A percentile compares a stretch with the other conserved stretches of the same genome.
Evolutionary conservation across 1,140 invertebrate genomes (phyloP).

Genomic region (Papilio machaon): DNA sequence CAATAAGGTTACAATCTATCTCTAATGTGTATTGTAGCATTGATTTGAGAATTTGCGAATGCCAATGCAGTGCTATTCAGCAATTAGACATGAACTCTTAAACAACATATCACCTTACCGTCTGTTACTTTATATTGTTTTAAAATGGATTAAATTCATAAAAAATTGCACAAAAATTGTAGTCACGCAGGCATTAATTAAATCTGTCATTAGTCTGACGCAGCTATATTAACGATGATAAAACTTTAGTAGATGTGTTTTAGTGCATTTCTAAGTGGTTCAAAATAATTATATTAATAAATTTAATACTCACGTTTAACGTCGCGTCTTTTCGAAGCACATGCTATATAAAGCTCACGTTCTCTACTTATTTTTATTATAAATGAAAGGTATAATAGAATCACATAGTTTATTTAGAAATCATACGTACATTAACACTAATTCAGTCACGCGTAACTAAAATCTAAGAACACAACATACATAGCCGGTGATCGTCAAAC

Average conservation of each 20-base stretch:
- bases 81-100: not conserved
- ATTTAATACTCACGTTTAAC: constrained; percentile 59
- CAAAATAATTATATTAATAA: not conserved
- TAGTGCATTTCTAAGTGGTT: constrained; percentile 12
- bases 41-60: not conserved
- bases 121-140: no score
- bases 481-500: constrained; percentile 47
- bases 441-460: constrained; percentile 75
- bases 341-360: constrained; percentile 52
- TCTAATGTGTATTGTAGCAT: not conserved
- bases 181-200: not conserved
- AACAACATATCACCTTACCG: not conserved
- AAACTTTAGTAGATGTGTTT: constrained; percentile 4
- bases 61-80: not conserved
- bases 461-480: constrained; percentile 66
- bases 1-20: not conserved
- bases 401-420: constrained; percentile 65
- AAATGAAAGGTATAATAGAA: constrained; percentile 42
- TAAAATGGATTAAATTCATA: not conserved
- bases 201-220: not conserved
- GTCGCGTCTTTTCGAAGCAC: constrained; percentile 57
- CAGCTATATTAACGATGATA: constrained; percentile 1
- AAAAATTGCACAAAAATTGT: constrained; percentile 9
- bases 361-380: constrained; percentile 31
- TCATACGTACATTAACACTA: constrained; percentile 67